A percentile compares a stretch with the other conserved stretches of the same genome.
Evolutionary conservation across 1,140 invertebrate genomes (phyloP).

Genomic region (Dinoponera quadriceps): DNA sequence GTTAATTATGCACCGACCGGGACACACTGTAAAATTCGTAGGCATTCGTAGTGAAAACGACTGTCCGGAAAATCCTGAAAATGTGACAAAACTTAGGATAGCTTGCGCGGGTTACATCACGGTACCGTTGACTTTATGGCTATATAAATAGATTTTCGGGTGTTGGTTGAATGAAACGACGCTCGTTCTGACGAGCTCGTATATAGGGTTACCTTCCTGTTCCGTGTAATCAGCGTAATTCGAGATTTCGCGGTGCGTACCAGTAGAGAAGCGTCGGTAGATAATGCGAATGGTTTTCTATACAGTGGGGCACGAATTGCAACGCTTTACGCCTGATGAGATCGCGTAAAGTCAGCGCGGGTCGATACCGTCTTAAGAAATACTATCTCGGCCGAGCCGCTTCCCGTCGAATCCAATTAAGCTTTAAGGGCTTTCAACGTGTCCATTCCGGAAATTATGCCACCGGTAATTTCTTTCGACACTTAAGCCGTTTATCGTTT

Average conservation of each 20-base stretch:
- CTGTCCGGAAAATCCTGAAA: neutral
- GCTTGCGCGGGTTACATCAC: neutral
- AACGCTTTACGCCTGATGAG: slow-evolving; percentile 52
- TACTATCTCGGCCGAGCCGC: neutral
- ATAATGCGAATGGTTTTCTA: slow-evolving; percentile 21
- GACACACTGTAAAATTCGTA: neutral
- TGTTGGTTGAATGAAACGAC: neutral
- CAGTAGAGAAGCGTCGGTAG: slow-evolving; percentile 16
- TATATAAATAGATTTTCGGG: neutral
- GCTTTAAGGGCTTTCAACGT: slow-evolving; percentile 57
- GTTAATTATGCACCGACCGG: neutral
- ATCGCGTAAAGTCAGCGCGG: slow-evolving; percentile 46
- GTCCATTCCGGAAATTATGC: slow-evolving; percentile 52
- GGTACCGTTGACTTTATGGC: neutral
- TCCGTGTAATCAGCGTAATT: slow-evolving; percentile 32
- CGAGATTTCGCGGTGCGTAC: neutral
- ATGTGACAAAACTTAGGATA: neutral
- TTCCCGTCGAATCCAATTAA: slow-evolving; percentile 67
- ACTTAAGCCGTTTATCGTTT: slow-evolving; percentile 33
- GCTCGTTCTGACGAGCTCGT: slow-evolving; percentile 1
- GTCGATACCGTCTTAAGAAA: slow-evolving; percentile 56
- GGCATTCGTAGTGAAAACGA: neutral
- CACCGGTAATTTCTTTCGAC: slow-evolving; percentile 56
- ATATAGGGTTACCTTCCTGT: neutral
- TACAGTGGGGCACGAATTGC: slow-evolving; percentile 36